Conservation (phyloP, 2,113 vertebrate genomes). For the Cephalopterus ornatus region DNA sequence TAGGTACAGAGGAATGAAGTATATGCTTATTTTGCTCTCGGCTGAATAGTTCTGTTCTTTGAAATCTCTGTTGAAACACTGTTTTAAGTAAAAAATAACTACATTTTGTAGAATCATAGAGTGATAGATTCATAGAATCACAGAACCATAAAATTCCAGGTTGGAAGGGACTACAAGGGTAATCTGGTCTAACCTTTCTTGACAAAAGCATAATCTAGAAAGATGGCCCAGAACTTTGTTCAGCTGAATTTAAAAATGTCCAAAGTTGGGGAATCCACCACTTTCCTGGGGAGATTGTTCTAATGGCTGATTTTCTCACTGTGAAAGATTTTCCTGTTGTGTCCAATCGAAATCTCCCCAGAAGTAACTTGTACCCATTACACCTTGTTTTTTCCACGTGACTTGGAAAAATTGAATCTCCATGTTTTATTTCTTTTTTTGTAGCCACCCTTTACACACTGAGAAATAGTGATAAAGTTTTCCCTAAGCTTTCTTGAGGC, state of each 20-base stretch:
- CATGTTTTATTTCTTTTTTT: no score
- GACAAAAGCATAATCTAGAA: neutral
- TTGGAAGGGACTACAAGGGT: neutral
- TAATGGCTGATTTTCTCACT: neutral
- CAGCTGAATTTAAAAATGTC: neutral
- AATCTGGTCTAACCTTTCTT: neutral
- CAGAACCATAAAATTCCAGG: neutral
- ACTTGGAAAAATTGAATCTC: neutral
- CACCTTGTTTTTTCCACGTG: neutral
- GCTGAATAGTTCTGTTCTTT: neutral
- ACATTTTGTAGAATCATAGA: neutral
- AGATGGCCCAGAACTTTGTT: neutral
- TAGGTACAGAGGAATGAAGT: neutral
- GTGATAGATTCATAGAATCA: neutral
- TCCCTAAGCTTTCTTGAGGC: neutral
- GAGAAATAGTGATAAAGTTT: neutral
- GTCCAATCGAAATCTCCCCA: neutral
- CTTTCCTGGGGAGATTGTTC: neutral
- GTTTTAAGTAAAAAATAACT: neutral
- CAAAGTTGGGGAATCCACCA: neutral
- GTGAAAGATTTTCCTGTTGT: neutral
- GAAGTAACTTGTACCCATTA: neutral
- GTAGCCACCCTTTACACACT: neutral
- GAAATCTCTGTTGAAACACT: neutral
- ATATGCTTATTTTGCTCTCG: neutral